These are phyloP conservation scores for Hipparchia semele DNA, from an alignment of 2,888 invertebrate genomes.

Conservation along the genomic window DNA sequence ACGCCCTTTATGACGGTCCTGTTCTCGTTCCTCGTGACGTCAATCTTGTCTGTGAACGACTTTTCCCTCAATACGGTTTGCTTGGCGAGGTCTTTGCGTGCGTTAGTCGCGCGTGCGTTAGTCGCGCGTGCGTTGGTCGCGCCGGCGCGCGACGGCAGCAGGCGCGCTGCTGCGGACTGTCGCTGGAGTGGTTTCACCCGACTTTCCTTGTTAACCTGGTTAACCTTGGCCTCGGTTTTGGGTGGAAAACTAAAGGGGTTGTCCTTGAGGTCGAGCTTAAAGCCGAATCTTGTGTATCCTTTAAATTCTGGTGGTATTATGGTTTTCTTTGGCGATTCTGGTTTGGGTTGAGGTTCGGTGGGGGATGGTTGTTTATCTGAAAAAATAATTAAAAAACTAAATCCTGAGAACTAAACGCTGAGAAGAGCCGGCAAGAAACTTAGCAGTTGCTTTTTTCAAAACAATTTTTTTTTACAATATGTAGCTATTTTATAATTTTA, in stretches of 20 bases:
- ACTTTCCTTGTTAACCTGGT: slow-evolving; percentile 37
- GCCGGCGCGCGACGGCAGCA: slow-evolving; percentile 57
- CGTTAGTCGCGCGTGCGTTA: slow-evolving; percentile 53
- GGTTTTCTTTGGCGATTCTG: slow-evolving; percentile 50
- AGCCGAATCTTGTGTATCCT: slow-evolving; percentile 76
- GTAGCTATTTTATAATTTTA: too few relatives aligned
- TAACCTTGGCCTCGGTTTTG: slow-evolving; percentile 46
- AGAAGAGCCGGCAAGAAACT: too few relatives aligned
- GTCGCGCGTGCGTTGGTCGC: slow-evolving; percentile 49
- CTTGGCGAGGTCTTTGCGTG: slow-evolving; percentile 58
- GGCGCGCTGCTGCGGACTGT: slow-evolving; percentile 33
- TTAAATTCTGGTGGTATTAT: slow-evolving; percentile 53
- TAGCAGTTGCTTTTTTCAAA: too few relatives aligned
- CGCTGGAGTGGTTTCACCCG: slow-evolving; percentile 36
- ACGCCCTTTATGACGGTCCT: slow-evolving; percentile 85
- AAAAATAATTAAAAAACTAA: slow-evolving; percentile 24
- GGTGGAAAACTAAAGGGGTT: slow-evolving; percentile 67
- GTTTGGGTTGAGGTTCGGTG: slow-evolving; percentile 42
- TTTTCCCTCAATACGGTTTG: slow-evolving; percentile 68
- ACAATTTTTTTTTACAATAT: too few relatives aligned
- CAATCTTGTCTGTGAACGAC: slow-evolving; percentile 60
- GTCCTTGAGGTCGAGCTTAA: slow-evolving; percentile 69
- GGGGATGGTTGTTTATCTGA: slow-evolving; percentile 44
- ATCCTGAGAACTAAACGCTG: too few relatives aligned
- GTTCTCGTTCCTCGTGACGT: slow-evolving; percentile 61